These are phyloP conservation scores for Akabosia matsudoensis DNA, from an alignment of 1,140 invertebrate genomes.

Conservation along the genomic window DNA sequence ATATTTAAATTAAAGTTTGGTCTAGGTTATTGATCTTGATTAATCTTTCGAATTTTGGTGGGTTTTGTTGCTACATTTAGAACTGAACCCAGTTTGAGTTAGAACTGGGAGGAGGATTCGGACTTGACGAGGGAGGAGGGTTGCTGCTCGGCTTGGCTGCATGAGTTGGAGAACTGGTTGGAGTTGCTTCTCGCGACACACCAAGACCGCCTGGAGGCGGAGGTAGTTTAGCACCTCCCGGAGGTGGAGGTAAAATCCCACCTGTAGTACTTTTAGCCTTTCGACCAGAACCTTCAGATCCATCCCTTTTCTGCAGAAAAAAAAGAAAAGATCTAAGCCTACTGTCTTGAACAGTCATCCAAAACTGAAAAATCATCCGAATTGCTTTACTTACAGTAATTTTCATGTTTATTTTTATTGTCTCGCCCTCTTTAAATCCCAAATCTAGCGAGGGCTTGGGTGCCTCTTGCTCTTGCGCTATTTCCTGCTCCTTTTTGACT, in stretches of 20 bases:
- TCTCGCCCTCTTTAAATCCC: conserved; percentile 97
- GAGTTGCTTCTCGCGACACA: conserved; percentile 51
- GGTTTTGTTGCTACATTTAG: conserved; percentile 52
- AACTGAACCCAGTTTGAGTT: conserved; percentile 70
- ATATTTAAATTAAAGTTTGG: no score
- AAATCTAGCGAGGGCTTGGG: conserved; percentile 83
- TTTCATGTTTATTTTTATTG: conserved; percentile 98
- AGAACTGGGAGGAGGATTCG: not conserved
- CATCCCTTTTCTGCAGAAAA: conserved; percentile 72
- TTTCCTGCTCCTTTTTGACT: conserved; percentile 85
- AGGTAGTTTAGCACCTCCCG: conserved; percentile 65
- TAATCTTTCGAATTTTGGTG: no score
- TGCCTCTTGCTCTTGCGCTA: conserved; percentile 72
- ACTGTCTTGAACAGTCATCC: not conserved
- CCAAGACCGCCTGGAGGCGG: conserved; percentile 61
- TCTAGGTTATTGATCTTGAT: no score
- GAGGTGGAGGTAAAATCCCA: conserved; percentile 74
- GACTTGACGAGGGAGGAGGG: conserved; percentile 34
- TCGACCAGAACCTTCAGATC: conserved; percentile 67
- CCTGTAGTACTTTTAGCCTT: conserved; percentile 58
- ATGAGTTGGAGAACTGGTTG: conserved; percentile 48
- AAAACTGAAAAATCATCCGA: not conserved
- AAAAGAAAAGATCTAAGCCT: no score
- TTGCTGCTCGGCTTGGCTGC: conserved; percentile 46
- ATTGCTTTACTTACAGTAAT: conserved; percentile 70